Evolutionary conservation across 2,888 invertebrate genomes (phyloP), one percentile per base, ranked within the genome.

Genomic region (Drosophila limbata): DNA sequence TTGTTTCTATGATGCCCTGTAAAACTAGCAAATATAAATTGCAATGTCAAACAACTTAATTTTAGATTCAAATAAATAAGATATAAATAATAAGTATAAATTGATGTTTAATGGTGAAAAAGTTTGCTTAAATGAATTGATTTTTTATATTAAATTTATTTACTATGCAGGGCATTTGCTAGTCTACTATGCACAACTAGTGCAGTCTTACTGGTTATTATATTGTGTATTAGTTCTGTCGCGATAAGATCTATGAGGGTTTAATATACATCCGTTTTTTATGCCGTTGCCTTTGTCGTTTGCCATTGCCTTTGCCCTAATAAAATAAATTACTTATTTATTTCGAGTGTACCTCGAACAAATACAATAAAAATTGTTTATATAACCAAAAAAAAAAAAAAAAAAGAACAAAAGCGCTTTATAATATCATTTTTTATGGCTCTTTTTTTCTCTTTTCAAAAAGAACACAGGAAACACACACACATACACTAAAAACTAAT

Each of bases 291-390:
- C 28, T 72, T 62, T 57, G 35, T 56, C 47, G 28, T 13, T 53
- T 21, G 9, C 21, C 25, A 19, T 37, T 50, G 61, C 37, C 55
- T 62, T 53, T 61, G 61, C 39, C 56, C 60, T 76, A 76, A 84
- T 84, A 84, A 84, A 84, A 84, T 84, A 80, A 88, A 71, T 86
- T 83, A 85, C 70, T 83, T 84, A 88, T 86, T 88, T 88, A 88
- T 85, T 84, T 84, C 86, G 61, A 73, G 70, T 79, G 82, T 17
- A 25, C 67, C 40, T 39, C 61, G 60, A 8, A 40, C 56, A 67
- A 70, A 56, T 56, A 57, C 61, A 57, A 62, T 60, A 47, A 44
- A 67, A 64, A 64, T 68, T 63, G 68, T 48, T 68, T 62, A 47
- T 63, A 68, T 68, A 68, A 52, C 33, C 50, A 28, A 62, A 48